These are phyloP conservation scores for Smittia sp. DNA, from an alignment of 2,888 invertebrate species.

Conservation along the genomic window DNA sequence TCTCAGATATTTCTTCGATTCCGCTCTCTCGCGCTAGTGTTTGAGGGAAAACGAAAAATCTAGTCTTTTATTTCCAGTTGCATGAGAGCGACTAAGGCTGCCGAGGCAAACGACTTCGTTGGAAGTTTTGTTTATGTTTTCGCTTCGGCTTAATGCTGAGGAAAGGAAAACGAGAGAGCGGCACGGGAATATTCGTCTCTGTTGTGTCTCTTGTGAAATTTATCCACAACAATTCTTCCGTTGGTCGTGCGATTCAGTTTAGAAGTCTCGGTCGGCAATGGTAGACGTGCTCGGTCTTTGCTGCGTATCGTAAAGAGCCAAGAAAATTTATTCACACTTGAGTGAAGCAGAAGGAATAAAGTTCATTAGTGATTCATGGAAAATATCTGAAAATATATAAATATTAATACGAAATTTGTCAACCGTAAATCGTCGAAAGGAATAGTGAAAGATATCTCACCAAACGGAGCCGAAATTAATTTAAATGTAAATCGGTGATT, in stretches of 20 bases:
- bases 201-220: not conserved
- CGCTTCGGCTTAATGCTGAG: not conserved
- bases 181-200: slow-evolving; percentile 14
- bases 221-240: slow-evolving; percentile 7
- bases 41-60: not conserved
- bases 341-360: slow-evolving; percentile 1
- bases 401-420: slow-evolving; percentile 28
- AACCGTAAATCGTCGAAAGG: not conserved
- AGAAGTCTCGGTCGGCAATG: slow-evolving; percentile 20
- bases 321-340: slow-evolving; percentile 16
- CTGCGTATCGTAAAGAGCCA: not conserved
- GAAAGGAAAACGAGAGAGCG: not conserved
- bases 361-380: slow-evolving; percentile 24
- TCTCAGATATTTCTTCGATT: not conserved
- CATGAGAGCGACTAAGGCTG: not conserved
- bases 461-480: not conserved
- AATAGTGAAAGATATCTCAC: not conserved
- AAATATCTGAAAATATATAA: slow-evolving; percentile 13
- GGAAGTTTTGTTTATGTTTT: slow-evolving; percentile 22
- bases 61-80: not conserved
- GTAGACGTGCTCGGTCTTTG: not conserved
- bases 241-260: slow-evolving; percentile 2
- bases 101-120: no score
- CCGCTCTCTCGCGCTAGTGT: not conserved
- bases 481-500: slow-evolving; percentile 19